These are phyloP conservation scores for Okamejei kenojei DNA, from an alignment of 2,797 vertebrate species.

Conservation along the genomic window DNA sequence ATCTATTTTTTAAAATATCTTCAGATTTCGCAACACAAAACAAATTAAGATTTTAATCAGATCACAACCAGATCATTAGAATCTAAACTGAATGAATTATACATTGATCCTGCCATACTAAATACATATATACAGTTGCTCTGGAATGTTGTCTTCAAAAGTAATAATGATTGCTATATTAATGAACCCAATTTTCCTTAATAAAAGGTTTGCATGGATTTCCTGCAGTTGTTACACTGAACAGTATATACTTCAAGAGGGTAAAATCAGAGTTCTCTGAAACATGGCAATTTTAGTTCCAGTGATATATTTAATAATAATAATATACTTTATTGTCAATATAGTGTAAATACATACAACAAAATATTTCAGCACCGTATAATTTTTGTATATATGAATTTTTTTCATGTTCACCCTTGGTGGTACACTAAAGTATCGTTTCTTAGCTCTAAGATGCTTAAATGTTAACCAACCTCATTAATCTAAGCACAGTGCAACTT, in stretches of 20 bases:
- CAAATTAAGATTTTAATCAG: not conserved
- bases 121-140: not conserved
- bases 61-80: not conserved
- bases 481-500: not conserved
- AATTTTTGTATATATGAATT: not conserved
- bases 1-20: not conserved
- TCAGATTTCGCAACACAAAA: not conserved
- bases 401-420: not conserved
- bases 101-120: not conserved
- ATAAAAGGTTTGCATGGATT: not conserved
- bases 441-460: not conserved
- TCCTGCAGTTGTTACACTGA: not conserved
- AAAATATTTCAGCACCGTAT: not conserved
- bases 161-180: not conserved
- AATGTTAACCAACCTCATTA: not conserved
- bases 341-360: too few relatives aligned
- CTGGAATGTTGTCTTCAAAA: not conserved
- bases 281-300: not conserved
- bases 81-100: not conserved
- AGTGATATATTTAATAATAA: not conserved
- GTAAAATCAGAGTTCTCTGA: not conserved
- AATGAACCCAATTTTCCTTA: not conserved
- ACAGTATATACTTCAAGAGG: too few relatives aligned
- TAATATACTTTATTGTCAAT: too few relatives aligned
- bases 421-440: not conserved